These are phyloP conservation scores for Brachypterus glaber DNA, from an alignment of 2,888 invertebrate species.

Conservation along the genomic window DNA sequence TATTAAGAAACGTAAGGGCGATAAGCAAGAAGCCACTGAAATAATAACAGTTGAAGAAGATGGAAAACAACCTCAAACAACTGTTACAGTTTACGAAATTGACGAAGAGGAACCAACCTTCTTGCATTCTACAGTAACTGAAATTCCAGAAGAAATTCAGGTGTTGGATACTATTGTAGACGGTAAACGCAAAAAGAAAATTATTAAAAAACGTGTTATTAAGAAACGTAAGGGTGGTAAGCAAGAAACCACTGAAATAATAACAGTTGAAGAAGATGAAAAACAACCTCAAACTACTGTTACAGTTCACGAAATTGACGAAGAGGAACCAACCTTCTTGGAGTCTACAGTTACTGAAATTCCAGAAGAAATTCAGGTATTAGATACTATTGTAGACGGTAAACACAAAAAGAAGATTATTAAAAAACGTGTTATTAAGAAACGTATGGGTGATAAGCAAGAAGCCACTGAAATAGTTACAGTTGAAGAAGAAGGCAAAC, in stretches of 20 bases:
- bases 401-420: conserved; percentile 29
- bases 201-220: conserved; percentile 23
- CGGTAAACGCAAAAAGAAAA: conserved; percentile 27
- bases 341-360: conserved; percentile 26
- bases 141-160: conserved; percentile 26
- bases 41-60: conserved; percentile 37
- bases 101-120: conserved; percentile 15
- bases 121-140: conserved; percentile 21
- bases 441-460: conserved; percentile 26
- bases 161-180: conserved; percentile 29
- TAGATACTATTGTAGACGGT: conserved; percentile 34
- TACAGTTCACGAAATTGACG: conserved; percentile 24
- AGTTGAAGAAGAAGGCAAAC: conserved; percentile 30
- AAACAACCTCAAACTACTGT: conserved; percentile 40
- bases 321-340: conserved; percentile 21
- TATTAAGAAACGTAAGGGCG: conserved; percentile 25
- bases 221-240: conserved; percentile 25
- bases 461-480: conserved; percentile 30
- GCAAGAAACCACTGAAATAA: conserved; percentile 37
- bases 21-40: conserved; percentile 26
- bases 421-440: conserved; percentile 28
- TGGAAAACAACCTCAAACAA: conserved; percentile 29
- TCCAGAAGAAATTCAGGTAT: conserved; percentile 32
- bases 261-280: conserved; percentile 28
- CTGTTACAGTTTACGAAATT: conserved; percentile 27